Percentiles rank a stretch among this genome's conserved stretches.
Evolutionary conservation across 2,113 vertebrate species (phyloP).

Genomic region (Cynopterus brachyotis): DNA sequence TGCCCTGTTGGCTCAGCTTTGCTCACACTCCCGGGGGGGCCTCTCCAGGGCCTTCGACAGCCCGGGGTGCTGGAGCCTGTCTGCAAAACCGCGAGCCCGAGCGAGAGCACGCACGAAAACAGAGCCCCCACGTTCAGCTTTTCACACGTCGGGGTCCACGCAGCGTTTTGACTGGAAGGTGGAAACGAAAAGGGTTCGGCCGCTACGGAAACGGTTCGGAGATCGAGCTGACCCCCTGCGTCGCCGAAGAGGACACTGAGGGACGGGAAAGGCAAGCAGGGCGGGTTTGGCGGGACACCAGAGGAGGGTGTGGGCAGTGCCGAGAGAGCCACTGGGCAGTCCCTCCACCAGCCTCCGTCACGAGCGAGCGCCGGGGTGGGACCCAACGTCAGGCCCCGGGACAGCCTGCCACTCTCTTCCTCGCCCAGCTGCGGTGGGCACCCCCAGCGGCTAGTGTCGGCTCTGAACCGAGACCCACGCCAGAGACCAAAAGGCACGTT

Average conservation of each 20-base stretch:
- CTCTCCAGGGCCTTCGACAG: neutral
- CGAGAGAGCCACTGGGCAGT: neutral
- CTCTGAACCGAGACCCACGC: neutral
- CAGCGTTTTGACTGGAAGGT: neutral
- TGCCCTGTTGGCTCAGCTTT: slow-evolving; percentile 39
- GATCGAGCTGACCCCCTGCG: neutral
- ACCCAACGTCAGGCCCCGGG: neutral
- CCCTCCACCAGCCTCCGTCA: neutral
- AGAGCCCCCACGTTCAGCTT: neutral
- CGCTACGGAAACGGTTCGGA: too few species aligned
- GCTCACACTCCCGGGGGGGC: neutral
- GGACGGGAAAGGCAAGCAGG: rapidly evolving
- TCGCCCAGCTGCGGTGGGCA: neutral
- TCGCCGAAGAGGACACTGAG: neutral
- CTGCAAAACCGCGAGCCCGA: neutral
- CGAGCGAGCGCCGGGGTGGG: neutral
- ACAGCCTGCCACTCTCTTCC: neutral
- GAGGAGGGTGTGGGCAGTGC: neutral
- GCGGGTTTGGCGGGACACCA: too few species aligned
- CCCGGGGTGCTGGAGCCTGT: rapidly evolving
- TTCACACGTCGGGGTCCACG: rapidly evolving
- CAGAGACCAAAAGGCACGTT: neutral
- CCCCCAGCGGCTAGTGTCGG: rapidly evolving
- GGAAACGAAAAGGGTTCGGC: neutral
- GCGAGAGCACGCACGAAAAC: neutral